These are phyloP conservation scores for Chelonia mydas DNA, from an alignment of 2,797 vertebrate genomes.

Conservation along the genomic window DNA sequence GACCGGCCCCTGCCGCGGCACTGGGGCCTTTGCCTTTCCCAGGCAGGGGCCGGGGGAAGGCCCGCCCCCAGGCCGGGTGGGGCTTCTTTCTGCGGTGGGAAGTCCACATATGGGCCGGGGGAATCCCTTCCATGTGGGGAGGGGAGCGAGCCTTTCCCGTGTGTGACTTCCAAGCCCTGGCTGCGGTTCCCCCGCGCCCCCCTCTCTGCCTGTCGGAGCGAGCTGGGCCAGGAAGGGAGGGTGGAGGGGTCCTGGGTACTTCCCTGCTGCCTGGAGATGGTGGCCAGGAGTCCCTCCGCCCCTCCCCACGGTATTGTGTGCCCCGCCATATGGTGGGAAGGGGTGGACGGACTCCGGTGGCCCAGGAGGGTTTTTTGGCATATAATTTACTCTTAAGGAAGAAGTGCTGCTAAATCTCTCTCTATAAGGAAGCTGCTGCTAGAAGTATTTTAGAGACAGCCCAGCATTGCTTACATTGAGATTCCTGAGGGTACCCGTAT, in stretches of 20 bases:
- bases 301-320: background rate
- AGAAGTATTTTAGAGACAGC: background rate
- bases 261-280: background rate
- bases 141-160: background rate
- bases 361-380: background rate
- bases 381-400: background rate
- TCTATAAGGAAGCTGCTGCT: background rate
- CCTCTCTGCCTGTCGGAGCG: rapidly evolving
- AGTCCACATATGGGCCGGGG: background rate
- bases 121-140: background rate
- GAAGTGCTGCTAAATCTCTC: background rate
- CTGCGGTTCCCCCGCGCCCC: background rate
- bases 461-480: background rate
- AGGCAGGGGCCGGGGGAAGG: background rate
- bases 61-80: too few species aligned
- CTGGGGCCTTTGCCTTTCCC: background rate
- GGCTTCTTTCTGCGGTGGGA: background rate
- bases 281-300: background rate
- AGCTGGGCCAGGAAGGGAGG: background rate
- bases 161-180: rapidly evolving
- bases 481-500: rapidly evolving
- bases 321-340: background rate
- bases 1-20: too few species aligned
- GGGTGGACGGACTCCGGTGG: background rate
- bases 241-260: background rate